Base-by-base conservation (phyloP, 1,140 invertebrate species). In the Cydia strobilella region DNA sequence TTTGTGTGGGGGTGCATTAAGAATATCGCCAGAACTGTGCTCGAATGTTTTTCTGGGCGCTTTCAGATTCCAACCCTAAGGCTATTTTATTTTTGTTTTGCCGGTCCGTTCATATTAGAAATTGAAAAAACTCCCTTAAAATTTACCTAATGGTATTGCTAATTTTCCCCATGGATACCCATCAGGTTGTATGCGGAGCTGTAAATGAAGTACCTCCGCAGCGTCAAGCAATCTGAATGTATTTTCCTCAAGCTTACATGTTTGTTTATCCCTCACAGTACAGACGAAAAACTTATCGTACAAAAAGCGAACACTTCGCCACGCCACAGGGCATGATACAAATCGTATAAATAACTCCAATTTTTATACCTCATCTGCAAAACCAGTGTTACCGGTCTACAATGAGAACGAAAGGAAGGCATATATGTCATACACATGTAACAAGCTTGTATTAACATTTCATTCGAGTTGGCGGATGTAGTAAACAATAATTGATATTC, bases 1-100 rank as follows among this genome's bases (percentile, higher is more conserved):
- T 91, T 93, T 93, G 84, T 91, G 89, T 93, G 91, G 91, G 90
- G 90, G 90, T 91, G 91, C 91, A 93, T 93, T 93, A 93, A 91
- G 91, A 90, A 93, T 93, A 93, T 91, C 88, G 90, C 80, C 82
- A 87, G 85, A 86, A 83, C 84, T 83, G 83, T 83, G 80, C 82
- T 79, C 86, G 83, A 92, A 84, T 89, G 89, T 89, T 91, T 89
- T 90, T 91, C 88, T 91, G 87, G 84, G 86, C 85, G 89, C 88
- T 90, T 90, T 85, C 82, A 89, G 90, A 90, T 90, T 90, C 87
- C 84, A 88, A 87, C 90, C 88, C 81, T 78, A 85, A 82, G 90
- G 89, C 87, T 90, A 88, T 89, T 90, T 88, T 82, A 87, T 84
- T 88, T 85, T 82, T 82, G 84, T 77, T 83, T 18, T 31, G 27